These are phyloP conservation scores for Piezodorus guildinii DNA, from an alignment of 1,140 invertebrate genomes.

Conservation along the genomic window DNA sequence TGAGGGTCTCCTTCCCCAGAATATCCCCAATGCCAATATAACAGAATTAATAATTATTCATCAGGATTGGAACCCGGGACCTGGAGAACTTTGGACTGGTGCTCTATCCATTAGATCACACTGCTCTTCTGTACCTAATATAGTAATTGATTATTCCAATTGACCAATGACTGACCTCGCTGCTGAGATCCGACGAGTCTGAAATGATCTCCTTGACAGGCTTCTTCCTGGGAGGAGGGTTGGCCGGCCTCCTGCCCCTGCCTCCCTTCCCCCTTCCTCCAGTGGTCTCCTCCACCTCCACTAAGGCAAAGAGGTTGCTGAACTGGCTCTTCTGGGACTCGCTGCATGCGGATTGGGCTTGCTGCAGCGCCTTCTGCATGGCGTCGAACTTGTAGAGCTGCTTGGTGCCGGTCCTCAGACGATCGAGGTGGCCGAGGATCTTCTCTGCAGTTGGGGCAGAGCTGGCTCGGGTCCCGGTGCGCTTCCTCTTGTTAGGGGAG, in stretches of 20 bases:
- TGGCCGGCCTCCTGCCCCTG: conserved; percentile 36
- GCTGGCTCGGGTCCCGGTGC: conserved; percentile 37
- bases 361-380: conserved; percentile 78
- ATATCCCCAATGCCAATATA: too few relatives aligned
- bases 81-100: too few relatives aligned
- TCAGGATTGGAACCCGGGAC: too few relatives aligned
- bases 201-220: conserved; percentile 41
- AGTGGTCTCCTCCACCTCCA: conserved; percentile 67
- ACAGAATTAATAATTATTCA: too few relatives aligned
- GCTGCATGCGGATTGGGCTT: conserved; percentile 46
- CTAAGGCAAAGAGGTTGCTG: conserved; percentile 79
- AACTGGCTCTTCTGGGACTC: conserved; percentile 73
- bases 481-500: conserved; percentile 83
- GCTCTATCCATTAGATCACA: too few relatives aligned
- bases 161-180: too few relatives aligned
- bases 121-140: too few relatives aligned
- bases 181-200: conserved; percentile 65
- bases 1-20: too few relatives aligned
- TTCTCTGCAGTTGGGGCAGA: conserved; percentile 57
- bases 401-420: conserved; percentile 61
- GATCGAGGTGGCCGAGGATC: conserved; percentile 83
- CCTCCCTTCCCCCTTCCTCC: conserved; percentile 30
- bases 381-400: conserved; percentile 65
- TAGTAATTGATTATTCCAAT: too few relatives aligned
- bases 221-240: conserved; percentile 39